phyloP scores from a whole-genome alignment of 1,140 invertebrate genomes.

The Colletes gigas region DNA sequence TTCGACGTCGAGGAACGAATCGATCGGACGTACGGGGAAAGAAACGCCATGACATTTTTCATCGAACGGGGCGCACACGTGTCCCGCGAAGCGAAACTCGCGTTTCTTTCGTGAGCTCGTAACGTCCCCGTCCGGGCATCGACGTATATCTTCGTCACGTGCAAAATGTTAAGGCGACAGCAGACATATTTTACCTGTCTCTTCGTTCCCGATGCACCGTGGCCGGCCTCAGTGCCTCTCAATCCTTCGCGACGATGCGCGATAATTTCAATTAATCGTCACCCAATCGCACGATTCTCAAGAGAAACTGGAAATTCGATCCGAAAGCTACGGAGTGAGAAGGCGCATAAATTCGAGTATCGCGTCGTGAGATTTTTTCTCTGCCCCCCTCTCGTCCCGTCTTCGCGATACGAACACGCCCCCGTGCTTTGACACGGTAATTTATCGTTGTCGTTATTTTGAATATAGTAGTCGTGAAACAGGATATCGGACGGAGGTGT shows the following conservation, averaged over 20 bases:
- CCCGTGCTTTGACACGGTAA: not conserved
- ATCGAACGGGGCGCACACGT: constrained; percentile 5
- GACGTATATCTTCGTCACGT: constrained; percentile 46
- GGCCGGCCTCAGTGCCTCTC: constrained; percentile 34
- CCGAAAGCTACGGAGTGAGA: not conserved
- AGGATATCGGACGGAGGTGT: constrained; percentile 26
- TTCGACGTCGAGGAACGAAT: constrained; percentile 19
- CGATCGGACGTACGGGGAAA: constrained; percentile 28
- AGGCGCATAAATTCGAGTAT: not conserved
- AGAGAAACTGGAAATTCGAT: not conserved
- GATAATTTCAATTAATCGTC: constrained; percentile 17
- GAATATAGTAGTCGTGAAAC: constrained; percentile 40
- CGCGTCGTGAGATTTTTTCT: not conserved
- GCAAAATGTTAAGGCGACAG: constrained; percentile 42
- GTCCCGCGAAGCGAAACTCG: constrained; percentile 11
- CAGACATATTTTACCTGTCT: constrained; percentile 46
- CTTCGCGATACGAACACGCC: too few species aligned
- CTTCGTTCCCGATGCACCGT: not conserved
- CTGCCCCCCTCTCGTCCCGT: not conserved
- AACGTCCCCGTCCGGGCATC: constrained; percentile 19
- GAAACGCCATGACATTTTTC: constrained; percentile 50
- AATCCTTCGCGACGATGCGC: not conserved
- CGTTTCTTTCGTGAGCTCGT: constrained; percentile 39
- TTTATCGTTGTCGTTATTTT: constrained; percentile 46
- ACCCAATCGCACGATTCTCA: too few species aligned